Conservation (phyloP, 2,113 vertebrate species). For the Calonectris borealis region DNA sequence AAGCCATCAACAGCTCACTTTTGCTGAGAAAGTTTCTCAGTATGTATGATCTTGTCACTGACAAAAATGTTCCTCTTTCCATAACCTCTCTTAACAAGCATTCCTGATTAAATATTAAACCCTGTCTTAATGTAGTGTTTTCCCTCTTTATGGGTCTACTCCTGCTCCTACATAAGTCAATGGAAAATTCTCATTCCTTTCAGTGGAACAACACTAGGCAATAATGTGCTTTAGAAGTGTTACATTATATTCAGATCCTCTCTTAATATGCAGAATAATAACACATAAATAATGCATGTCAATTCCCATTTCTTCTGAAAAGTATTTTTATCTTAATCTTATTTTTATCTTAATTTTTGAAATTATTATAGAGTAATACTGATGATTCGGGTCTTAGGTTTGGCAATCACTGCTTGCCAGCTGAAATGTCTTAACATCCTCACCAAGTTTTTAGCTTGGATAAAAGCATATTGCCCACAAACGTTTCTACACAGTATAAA, state of each 20-base stretch:
- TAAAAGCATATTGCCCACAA: background rate
- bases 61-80: background rate
- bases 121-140: background rate
- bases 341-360: background rate
- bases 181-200: background rate
- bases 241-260: background rate
- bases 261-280: background rate
- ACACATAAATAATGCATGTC: background rate
- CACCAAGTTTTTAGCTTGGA: background rate
- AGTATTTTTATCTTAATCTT: background rate
- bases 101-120: background rate
- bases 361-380: constrained; percentile 7
- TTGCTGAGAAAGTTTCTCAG: background rate
- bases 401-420: background rate
- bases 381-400: background rate
- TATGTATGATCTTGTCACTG: background rate
- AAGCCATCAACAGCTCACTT: background rate
- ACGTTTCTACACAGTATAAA: background rate
- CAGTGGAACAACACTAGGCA: background rate
- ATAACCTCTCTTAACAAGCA: background rate
- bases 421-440: background rate
- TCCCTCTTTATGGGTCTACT: background rate
- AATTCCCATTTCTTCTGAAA: background rate
- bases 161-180: background rate
- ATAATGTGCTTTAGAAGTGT: background rate